These are phyloP conservation scores for Dioctria linearis DNA, from an alignment of 2,888 invertebrate species.

Conservation along the genomic window DNA sequence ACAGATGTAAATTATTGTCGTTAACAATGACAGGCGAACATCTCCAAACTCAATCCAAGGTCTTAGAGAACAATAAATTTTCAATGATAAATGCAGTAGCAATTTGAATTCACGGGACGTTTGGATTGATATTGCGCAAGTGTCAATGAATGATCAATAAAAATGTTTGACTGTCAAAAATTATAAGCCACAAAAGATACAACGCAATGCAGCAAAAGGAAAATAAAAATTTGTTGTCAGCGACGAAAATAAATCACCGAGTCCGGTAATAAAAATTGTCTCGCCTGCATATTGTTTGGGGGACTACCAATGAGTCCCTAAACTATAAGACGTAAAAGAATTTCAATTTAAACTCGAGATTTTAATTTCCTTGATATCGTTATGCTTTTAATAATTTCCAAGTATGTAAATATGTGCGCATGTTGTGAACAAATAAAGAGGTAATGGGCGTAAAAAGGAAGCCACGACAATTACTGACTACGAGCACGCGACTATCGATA, in stretches of 20 bases:
- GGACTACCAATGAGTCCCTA: conserved; percentile 40
- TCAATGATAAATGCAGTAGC: not conserved
- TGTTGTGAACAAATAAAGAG: not conserved
- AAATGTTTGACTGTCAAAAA: conserved; percentile 49
- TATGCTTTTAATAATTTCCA: conserved; percentile 36
- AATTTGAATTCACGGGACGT: conserved; percentile 35
- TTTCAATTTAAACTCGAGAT: not conserved
- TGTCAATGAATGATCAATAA: conserved; percentile 51
- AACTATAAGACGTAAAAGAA: not conserved
- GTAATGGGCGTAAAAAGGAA: conserved; percentile 44
- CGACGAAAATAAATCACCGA: conserved; percentile 41
- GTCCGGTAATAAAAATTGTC: conserved; percentile 41
- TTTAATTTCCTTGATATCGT: conserved; percentile 41
- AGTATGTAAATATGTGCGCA: not conserved
- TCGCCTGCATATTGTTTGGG: conserved; percentile 19
- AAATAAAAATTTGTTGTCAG: conserved; percentile 6
- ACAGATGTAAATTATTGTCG: no score
- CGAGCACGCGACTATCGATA: conserved; percentile 43
- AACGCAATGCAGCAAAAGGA: not conserved
- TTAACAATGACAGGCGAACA: not conserved
- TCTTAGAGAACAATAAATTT: not conserved
- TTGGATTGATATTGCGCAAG: conserved; percentile 35
- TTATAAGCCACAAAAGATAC: conserved; percentile 5
- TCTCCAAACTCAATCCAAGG: conserved; percentile 5
- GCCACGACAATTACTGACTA: conserved; percentile 31